Evolutionary conservation across 1,140 invertebrate genomes (phyloP), one percentile per base, ranked within the genome.

Genomic region (Papilio glaucus): DNA sequence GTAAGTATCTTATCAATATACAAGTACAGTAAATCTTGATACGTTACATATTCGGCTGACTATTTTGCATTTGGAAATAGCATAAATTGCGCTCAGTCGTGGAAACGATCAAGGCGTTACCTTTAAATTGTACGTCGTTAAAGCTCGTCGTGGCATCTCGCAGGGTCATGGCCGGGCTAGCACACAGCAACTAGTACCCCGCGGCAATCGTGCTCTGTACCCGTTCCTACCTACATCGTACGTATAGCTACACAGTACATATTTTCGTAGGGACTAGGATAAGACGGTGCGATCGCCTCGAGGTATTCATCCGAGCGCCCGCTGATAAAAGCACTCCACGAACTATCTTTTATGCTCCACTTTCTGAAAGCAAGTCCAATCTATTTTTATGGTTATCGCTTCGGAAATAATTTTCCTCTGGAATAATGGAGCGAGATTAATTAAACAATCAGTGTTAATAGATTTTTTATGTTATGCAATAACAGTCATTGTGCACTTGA

Each of bases 311-410:
- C 73, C 76, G 74, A 78, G 60, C 73, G 39, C 29, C 37, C 24
- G 72, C 70, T 78, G 76, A 78, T 78, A 80, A 80, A 79, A 80
- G 74, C 61, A 69, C 74, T 81, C 75, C 72, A 74, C 37, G 53
- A 77, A 79, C 77, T 75, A 77, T 79, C 72, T 68, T 76, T 78
- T 79, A 78, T 79, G 72, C 74, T 72, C 77, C 67, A 70, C 69
- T 72, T 77, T 75, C 72, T 72, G 67, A 68, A 53, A 68, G 73
- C 68, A 63, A 65, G 70, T 76, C 62, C 74, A 78, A 76, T 80
- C 75, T 77, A 77, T 77, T 77, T 75, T 79, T 79, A 75, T 72
- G 71, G 61, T 39, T 39, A 63, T 38, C 61, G 61, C 61, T 39
- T 63, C 61, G 61, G 37, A 63, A 63, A 63, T 38, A 39, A 63